phyloP scores from a whole-genome alignment of 2,888 invertebrate genomes.

The Ypsolopha scabrella region DNA sequence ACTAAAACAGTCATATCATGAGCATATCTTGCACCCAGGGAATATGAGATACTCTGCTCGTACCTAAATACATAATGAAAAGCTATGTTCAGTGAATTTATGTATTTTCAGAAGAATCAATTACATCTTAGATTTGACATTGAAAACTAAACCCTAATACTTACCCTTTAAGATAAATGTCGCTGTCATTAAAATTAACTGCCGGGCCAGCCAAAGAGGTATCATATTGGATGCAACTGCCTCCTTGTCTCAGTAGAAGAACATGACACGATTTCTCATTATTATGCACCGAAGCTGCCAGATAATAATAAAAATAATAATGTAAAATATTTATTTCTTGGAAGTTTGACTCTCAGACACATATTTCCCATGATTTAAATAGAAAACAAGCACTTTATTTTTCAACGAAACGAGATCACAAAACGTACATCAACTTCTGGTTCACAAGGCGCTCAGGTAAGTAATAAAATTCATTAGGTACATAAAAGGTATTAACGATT shows the following conservation, averaged over 20 bases:
- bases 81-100: no score
- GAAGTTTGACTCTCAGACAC: no score
- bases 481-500: slow-evolving; percentile 46
- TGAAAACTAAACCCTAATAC: slow-evolving; percentile 7
- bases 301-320: not conserved
- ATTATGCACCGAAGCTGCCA: not conserved
- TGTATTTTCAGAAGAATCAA: no score
- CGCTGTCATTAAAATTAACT: slow-evolving; percentile 37
- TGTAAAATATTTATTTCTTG: no score
- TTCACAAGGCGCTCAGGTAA: slow-evolving; percentile 2
- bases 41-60: no score
- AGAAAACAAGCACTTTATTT: not conserved
- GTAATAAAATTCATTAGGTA: slow-evolving; percentile 29
- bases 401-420: not conserved
- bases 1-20: no score
- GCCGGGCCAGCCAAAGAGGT: slow-evolving; percentile 22
- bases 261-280: slow-evolving; percentile 12
- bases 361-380: no score
- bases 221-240: slow-evolving; percentile 23
- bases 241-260: slow-evolving; percentile 12
- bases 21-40: no score
- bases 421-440: not conserved
- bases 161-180: slow-evolving; percentile 44
- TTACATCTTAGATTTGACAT: not conserved
- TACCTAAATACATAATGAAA: no score